Base-by-base conservation (phyloP, 2,113 vertebrate species). In the Syrrhaptes paradoxus region DNA sequence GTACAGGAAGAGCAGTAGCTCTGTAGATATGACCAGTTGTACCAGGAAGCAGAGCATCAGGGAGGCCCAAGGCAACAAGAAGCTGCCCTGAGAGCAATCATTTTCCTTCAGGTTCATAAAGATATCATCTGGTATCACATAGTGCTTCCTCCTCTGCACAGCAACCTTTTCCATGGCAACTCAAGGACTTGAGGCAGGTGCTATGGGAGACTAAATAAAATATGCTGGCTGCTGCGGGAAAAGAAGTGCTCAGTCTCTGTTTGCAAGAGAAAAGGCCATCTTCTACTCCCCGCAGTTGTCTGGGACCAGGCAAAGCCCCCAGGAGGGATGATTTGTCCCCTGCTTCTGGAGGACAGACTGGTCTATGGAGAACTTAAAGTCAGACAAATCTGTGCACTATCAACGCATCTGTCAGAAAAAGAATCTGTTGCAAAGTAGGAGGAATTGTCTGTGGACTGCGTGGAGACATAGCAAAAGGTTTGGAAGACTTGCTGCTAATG, bases 401-500 rank as follows among this genome's bases (percentile, higher is more conserved):
- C 2, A 0, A 78, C 65, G 41, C 13, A 66, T 26, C n/a, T 63
- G 36, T 25, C 32, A 81, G 61, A 76, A 93, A 95, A 93, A 5
- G 36, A 87, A 90, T 59, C 43, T 31, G 20, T 54, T 68, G 43
- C 21, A 48, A 79, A 83, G 85, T 10, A 78, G 24, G 18, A 61
- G 45, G 67, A 74, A 51, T 36, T 63, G 63, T 45, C 38, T 82
- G 46, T 77, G 52, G 19, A 7, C n/a, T 85, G 10, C 0, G 0
- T 75, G 76, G 55, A 87, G 58, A 80, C 14, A 77, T 94, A 41
- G 41, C 41, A 41, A 41, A 41, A 98, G 98, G 43, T 99, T 99
- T 74, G 98, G 99, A 88, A 97, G 96, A 65, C 98, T 99, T 48
- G 99, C 99, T 91, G 98, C 99, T 5, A 98, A 98, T 25, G 98